A percentile compares a stretch with the other conserved stretches of the same genome.
Conservation (phyloP, 2,888 invertebrate species). For the Gastracanthus pulcherrimus region DNA sequence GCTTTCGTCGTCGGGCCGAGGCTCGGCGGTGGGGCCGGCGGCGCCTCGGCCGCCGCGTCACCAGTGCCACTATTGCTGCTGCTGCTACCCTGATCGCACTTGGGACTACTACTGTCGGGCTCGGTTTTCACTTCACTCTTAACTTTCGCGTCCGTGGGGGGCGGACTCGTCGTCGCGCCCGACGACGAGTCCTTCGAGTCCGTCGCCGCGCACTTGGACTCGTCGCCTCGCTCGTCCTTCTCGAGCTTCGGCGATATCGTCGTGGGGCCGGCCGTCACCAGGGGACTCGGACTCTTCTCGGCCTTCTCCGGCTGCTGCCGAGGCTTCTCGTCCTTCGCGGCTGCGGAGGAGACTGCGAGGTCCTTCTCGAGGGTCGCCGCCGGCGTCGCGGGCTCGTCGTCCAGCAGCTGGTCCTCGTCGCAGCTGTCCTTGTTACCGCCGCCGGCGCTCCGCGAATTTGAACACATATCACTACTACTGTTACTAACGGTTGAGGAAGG, state of each 20-base stretch:
- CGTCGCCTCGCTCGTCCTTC: conserved; percentile 16
- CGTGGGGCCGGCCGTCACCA: conserved; percentile 53
- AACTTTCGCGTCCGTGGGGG: neutral
- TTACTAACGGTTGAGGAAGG: conserved; percentile 75
- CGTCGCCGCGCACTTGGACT: conserved; percentile 36
- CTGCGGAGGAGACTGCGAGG: conserved; percentile 43
- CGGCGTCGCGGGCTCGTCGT: conserved; percentile 44
- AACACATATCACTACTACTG: conserved; percentile 75
- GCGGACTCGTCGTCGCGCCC: neutral
- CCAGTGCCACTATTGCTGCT: conserved; percentile 13
- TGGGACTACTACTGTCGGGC: conserved; percentile 46
- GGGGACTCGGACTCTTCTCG: conserved; percentile 48
- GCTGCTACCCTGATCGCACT: conserved; percentile 56
- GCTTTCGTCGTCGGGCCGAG: neutral
- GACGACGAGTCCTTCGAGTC: conserved; percentile 35
- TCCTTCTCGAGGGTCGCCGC: no score
- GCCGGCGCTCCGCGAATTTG: conserved; percentile 66
- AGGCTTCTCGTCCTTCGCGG: conserved; percentile 33
- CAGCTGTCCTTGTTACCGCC: conserved; percentile 21
- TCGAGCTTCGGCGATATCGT: conserved; percentile 66
- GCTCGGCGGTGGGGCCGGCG: neutral
- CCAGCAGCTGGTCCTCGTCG: conserved; percentile 47
- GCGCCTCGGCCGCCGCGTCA: conserved; percentile 23
- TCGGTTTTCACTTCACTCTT: conserved; percentile 40
- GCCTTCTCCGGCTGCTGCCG: conserved; percentile 33